Evolutionary conservation across 2,113 vertebrate genomes (phyloP), one percentile per base, ranked within the genome.

Genomic region (Notechis scutatus): DNA sequence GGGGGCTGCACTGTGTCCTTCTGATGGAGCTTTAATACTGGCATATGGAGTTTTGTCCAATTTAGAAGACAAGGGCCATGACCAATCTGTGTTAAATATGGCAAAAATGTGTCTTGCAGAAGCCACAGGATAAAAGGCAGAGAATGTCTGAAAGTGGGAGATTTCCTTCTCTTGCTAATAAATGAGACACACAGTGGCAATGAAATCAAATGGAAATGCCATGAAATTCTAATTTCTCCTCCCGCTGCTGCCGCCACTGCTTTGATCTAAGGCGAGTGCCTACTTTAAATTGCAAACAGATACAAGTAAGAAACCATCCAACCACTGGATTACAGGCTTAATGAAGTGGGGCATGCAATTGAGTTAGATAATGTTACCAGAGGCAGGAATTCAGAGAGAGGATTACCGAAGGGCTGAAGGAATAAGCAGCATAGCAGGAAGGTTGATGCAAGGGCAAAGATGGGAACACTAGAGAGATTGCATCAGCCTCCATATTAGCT

Each of bases 261-360:
- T 97, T 97, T 97, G 96, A 97, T 97, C 95, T 96, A 96, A 90
- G 94, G 95, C 94, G 94, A 97, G 96, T 96, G 95, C 95, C 96
- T 94, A 0, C 94, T 97, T 95, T 95, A 96, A 97, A 97, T 96
- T 96, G 96, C 95, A 95, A 96, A 92, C 61, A 94, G 96, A 95
- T 96, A 95, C 95, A 45, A 96, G 96, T 95, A 95, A 95, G 96
- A 96, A 96, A 95, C 47, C 95, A 96, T 95, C 96, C 96, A 96
- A 95, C 92, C 95, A 90, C 94, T 93, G 95, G 96, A 95, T 96
- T 95, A 97, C 93, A 93, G 95, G 94, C 95, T 97, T 97, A 97
- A 97, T 96, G 96, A 93, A 95, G 95, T 95, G 93, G 94, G 93
- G 96, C 50, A 45, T 92, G 23, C 85, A 10, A 92, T 87, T 89